Conservation (phyloP, 2,797 vertebrate genomes). For the Philypnodon macrostomus region DNA sequence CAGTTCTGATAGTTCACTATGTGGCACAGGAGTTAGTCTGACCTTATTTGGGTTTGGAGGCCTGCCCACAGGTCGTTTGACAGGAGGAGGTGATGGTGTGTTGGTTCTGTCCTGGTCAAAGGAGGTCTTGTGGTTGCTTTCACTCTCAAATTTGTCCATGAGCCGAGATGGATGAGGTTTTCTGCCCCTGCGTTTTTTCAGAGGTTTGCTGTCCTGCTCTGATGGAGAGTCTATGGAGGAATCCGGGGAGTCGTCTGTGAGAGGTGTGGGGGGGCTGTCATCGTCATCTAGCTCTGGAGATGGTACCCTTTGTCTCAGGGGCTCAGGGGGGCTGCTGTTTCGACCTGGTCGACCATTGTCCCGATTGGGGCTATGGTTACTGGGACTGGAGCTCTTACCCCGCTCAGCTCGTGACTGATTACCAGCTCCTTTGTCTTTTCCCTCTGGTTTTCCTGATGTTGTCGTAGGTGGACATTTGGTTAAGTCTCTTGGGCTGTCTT, state of each 20-base stretch:
- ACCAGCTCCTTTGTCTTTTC: slow-evolving; percentile 65
- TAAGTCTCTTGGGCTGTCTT: slow-evolving; percentile 69
- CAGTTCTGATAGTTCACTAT: slow-evolving; percentile 63
- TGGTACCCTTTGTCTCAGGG: slow-evolving; percentile 61
- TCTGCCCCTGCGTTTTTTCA: slow-evolving; percentile 93
- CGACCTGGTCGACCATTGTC: slow-evolving; percentile 52
- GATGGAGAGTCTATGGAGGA: slow-evolving; percentile 71
- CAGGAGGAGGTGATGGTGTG: slow-evolving; percentile 56
- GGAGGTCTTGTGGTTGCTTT: slow-evolving; percentile 54
- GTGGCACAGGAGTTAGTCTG: slow-evolving; percentile 74
- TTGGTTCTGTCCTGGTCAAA: slow-evolving; percentile 62
- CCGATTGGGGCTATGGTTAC: slow-evolving; percentile 72
- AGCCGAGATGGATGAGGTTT: slow-evolving; percentile 90
- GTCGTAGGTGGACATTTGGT: slow-evolving; percentile 59
- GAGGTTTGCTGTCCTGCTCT: slow-evolving; percentile 85
- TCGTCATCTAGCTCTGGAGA: slow-evolving; percentile 64
- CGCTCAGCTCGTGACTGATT: slow-evolving; percentile 61
- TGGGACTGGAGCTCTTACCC: slow-evolving; percentile 74
- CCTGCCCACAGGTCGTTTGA: slow-evolving; percentile 76
- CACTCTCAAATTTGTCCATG: slow-evolving; percentile 68
- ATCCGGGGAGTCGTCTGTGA: slow-evolving; percentile 72
- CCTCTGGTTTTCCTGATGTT: slow-evolving; percentile 67
- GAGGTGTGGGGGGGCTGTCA: slow-evolving; percentile 60
- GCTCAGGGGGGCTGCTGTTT: slow-evolving; percentile 61
- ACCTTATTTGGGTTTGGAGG: slow-evolving; percentile 78